These are phyloP conservation scores for Catagonus wagneri DNA, from an alignment of 2,113 vertebrate species.

Conservation along the genomic window DNA sequence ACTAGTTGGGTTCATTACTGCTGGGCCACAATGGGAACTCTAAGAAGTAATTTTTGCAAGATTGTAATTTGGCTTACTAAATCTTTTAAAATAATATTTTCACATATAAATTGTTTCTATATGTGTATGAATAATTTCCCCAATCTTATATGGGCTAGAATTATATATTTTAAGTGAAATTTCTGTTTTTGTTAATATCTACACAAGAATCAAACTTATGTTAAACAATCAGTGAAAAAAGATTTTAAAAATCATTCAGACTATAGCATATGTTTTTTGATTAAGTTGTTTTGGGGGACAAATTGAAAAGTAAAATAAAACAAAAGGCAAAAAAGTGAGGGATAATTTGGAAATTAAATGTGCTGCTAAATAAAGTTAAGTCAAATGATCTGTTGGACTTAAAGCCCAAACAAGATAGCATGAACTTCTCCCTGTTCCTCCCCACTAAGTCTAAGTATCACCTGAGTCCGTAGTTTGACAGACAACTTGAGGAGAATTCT, in stretches of 20 bases:
- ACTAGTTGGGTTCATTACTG: too few relatives aligned
- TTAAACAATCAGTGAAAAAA: slow-evolving; percentile 54
- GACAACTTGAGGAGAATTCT: not conserved
- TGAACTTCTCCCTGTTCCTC: not conserved
- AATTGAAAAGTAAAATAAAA: not conserved
- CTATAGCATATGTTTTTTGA: not conserved
- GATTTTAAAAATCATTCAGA: slow-evolving; percentile 27
- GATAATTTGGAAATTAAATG: not conserved
- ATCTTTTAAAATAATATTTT: slow-evolving; percentile 72
- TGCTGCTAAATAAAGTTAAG: not conserved
- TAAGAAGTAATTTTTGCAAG: slow-evolving; percentile 51
- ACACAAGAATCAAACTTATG: slow-evolving; percentile 48
- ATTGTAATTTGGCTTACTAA: slow-evolving; percentile 60
- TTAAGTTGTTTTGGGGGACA: not conserved
- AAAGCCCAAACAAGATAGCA: not conserved
- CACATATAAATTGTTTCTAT: slow-evolving; percentile 58
- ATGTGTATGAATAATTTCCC: slow-evolving; percentile 56
- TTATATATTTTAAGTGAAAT: not conserved
- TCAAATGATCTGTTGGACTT: not conserved
- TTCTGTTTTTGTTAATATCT: slow-evolving; percentile 51
- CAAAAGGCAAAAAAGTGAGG: not conserved
- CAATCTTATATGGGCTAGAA: slow-evolving; percentile 56
- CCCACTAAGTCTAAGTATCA: not conserved
- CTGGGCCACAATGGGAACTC: too few relatives aligned
- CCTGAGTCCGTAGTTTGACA: not conserved